A percentile compares a stretch with the other conserved stretches of the same genome.
Evolutionary conservation across 2,888 invertebrate genomes (phyloP).

Genomic region (Xanthostigma xanthostigma): DNA sequence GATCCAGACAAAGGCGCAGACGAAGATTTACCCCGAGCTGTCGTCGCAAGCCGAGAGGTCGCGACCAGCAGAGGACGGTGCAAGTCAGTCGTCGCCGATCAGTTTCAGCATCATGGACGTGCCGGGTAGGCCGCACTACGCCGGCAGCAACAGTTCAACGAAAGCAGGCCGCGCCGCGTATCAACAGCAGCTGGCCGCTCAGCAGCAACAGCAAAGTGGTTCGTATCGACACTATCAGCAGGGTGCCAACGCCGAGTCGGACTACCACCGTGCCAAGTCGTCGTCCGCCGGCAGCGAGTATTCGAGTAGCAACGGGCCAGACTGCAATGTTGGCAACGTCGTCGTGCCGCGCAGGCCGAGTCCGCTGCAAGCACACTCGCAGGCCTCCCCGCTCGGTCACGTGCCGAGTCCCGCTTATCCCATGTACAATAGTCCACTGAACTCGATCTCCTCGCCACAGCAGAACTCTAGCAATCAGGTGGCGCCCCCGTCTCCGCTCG

Average conservation of each 20-base stretch:
- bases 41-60: slow-evolving; percentile 24
- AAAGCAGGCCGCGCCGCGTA: slow-evolving; percentile 32
- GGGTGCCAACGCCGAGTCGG: slow-evolving; percentile 39
- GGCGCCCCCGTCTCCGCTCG: slow-evolving; percentile 53
- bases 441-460: slow-evolving; percentile 57
- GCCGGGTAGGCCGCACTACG: slow-evolving; percentile 45
- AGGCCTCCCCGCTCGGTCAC: slow-evolving; percentile 57
- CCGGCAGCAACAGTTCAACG: slow-evolving; percentile 36
- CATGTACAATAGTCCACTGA: slow-evolving; percentile 72
- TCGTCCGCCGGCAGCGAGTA: slow-evolving; percentile 40
- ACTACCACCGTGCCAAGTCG: slow-evolving; percentile 47
- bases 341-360: slow-evolving; percentile 54
- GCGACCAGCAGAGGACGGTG: slow-evolving; percentile 37
- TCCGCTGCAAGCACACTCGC: slow-evolving; percentile 51
- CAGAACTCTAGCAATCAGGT: slow-evolving; percentile 41
- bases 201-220: slow-evolving; percentile 27
- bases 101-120: slow-evolving; percentile 64
- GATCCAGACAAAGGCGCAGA: slow-evolving; percentile 62
- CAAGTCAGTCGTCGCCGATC: slow-evolving; percentile 53
- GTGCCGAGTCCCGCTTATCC: slow-evolving; percentile 69
- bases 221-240: slow-evolving; percentile 49
- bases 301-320: slow-evolving; percentile 26
- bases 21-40: slow-evolving; percentile 62
- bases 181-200: slow-evolving; percentile 33
- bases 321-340: slow-evolving; percentile 39